Evolutionary conservation across 1,140 invertebrate species (phyloP).

Genomic region (Heliothis virescens): DNA sequence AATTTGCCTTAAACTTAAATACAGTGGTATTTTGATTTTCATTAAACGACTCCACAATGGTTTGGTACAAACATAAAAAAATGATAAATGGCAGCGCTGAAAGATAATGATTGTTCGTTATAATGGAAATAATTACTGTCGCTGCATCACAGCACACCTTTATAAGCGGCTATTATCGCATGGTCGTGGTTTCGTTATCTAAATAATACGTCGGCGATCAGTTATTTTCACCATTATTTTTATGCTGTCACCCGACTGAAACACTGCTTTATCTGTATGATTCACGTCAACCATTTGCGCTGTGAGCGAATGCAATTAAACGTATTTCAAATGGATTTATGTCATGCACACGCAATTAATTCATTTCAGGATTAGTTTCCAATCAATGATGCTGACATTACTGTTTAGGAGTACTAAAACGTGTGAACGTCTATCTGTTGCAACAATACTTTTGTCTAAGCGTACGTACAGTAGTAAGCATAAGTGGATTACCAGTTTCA

Average conservation of each 20-base stretch:
- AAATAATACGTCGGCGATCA: constrained; percentile 66
- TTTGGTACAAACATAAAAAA: background rate
- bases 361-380: constrained; percentile 14
- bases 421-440: background rate
- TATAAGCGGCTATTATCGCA: constrained; percentile 61
- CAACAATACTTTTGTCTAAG: background rate
- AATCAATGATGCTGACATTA: constrained; percentile 10
- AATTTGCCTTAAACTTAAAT: background rate
- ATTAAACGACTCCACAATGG: constrained; percentile 2
- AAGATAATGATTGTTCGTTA: constrained; percentile 32
- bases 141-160: constrained; percentile 48
- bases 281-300: constrained; percentile 55
- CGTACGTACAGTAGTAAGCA: background rate
- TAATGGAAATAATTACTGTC: constrained; percentile 31
- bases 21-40: background rate
- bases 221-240: constrained; percentile 63
- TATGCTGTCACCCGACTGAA: constrained; percentile 59
- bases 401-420: background rate
- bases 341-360: constrained; percentile 49
- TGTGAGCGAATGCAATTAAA: constrained; percentile 50
- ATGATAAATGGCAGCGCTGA: constrained; percentile 25
- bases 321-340: constrained; percentile 38
- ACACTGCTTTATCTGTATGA: constrained; percentile 54
- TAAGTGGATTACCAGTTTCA: too few species aligned
- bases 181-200: constrained; percentile 65